A percentile compares a stretch with the other conserved stretches of the same genome.
Conservation (phyloP, 1,140 invertebrate species). For the Zaprionus davidi region DNA sequence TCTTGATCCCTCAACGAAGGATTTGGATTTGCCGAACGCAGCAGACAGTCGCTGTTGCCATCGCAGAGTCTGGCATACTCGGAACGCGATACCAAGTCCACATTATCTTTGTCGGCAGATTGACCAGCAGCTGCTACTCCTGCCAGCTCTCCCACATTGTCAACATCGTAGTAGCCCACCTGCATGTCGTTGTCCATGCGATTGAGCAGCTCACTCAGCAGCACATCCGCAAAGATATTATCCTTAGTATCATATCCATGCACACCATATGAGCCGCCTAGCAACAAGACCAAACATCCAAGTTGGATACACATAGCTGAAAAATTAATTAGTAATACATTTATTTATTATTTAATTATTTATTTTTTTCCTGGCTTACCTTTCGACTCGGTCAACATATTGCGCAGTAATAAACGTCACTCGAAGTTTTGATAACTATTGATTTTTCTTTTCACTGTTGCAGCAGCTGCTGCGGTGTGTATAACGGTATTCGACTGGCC, state of each 20-base stretch:
- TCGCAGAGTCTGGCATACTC: constrained; percentile 84
- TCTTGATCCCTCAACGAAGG: constrained; percentile 94
- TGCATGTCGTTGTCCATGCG: constrained; percentile 89
- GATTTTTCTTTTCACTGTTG: constrained; percentile 72
- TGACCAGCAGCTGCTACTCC: constrained; percentile 50
- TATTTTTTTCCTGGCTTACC: constrained; percentile 26
- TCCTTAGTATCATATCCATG: constrained; percentile 68
- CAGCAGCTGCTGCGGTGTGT: constrained; percentile 57
- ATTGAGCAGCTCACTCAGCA: constrained; percentile 89
- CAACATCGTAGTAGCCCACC: constrained; percentile 87
- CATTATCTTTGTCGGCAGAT: constrained; percentile 68
- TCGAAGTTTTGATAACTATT: constrained; percentile 49
- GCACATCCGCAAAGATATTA: constrained; percentile 86
- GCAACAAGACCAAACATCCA: constrained; percentile 37
- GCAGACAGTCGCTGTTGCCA: constrained; percentile 69
- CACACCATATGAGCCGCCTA: constrained; percentile 20
- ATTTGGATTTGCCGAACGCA: constrained; percentile 84
- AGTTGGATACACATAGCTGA: constrained; percentile 43
- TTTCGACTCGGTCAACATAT: constrained; percentile 59
- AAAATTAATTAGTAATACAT: neutral
- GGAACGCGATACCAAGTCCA: constrained; percentile 85
- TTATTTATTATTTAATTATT: neutral
- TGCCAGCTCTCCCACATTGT: constrained; percentile 77
- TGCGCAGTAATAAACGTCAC: constrained; percentile 51
- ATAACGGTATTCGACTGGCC: constrained; percentile 37